Evolutionary conservation across 2,888 invertebrate species (phyloP), one percentile per base, ranked within the genome.

Genomic region (Erebia ligea): DNA sequence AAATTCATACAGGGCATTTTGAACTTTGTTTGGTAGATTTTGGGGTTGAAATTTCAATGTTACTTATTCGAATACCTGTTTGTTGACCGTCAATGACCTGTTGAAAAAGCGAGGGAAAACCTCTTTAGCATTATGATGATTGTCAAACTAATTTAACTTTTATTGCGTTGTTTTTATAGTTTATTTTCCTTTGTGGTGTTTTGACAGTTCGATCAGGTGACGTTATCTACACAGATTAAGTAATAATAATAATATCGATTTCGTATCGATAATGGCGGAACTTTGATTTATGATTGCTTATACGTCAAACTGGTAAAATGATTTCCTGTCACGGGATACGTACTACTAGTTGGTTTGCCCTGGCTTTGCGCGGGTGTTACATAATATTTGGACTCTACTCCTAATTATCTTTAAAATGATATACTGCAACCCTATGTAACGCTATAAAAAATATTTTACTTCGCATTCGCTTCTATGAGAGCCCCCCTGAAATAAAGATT

Each of bases 71-170:
- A 83, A 87, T 89, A 90, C 90, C 89, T 90, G 90, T 89, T 89
- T 83, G 80, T 78, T 89, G 89, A 89, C 89, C 89, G 89, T 85
- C 85, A 87, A 82, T 90, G 87, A 90, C 88, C 90, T 88, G 84
- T 82, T 85, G 84, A 87, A 88, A 78, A 89, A 86, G 86, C 73
- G 73, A 73, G 72, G 73, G 73, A 73, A 73, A 72, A 68, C 64
- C 72, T 68, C 70, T 70, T 72, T 59, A 68, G 48, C 66, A 56
- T 67, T n/a, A 15, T 45, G 42, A 52, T n/a, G 11, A 19, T 15
- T n/a, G 40, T 11, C 50, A 63, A 25, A 42, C 5, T n/a, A 69
- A 52, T 54, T 66, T 52, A 6, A 42, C 34, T 58, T 58, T 21
- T 69, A 73, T 25, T 25, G 0, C 0, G 0, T 3, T 4, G 0